Conservation (phyloP, 2,113 vertebrate genomes). For the Eclectus roratus region DNA sequence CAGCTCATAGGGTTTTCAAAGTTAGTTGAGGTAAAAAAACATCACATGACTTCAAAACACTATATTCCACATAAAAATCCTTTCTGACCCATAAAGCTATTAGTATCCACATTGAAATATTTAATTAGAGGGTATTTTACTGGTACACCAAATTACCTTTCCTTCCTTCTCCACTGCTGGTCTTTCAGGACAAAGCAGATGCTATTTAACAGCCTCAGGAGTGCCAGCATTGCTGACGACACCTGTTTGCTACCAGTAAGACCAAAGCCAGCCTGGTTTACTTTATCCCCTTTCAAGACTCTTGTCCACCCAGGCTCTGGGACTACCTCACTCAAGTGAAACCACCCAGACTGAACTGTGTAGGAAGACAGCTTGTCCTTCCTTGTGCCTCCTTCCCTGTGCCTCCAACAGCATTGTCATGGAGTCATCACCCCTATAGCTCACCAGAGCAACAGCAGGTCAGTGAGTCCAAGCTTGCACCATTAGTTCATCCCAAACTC, state of each 20-base stretch:
- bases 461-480: background rate
- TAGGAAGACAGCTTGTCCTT: background rate
- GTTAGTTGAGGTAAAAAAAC: background rate
- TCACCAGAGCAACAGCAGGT: background rate
- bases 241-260: background rate
- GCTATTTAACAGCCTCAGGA: background rate
- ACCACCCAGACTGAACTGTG: background rate
- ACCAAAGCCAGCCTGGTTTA: background rate
- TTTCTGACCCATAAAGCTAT: background rate
- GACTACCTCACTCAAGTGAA: background rate
- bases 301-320: fast-evolving
- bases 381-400: background rate
- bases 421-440: background rate
- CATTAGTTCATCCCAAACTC: background rate
- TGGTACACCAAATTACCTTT: background rate
- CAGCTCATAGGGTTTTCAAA: background rate
- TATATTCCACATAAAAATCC: background rate
- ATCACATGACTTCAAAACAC: background rate
- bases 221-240: background rate
- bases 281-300: background rate
- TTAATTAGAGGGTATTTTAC: background rate
- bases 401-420: background rate
- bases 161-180: background rate
- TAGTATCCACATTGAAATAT: background rate
- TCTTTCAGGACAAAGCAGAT: background rate